A percentile compares a stretch with the other conserved stretches of the same genome.
These are phyloP conservation scores for Antidorcas marsupialis DNA, from an alignment of 2,113 vertebrate species.

Conservation along the genomic window DNA sequence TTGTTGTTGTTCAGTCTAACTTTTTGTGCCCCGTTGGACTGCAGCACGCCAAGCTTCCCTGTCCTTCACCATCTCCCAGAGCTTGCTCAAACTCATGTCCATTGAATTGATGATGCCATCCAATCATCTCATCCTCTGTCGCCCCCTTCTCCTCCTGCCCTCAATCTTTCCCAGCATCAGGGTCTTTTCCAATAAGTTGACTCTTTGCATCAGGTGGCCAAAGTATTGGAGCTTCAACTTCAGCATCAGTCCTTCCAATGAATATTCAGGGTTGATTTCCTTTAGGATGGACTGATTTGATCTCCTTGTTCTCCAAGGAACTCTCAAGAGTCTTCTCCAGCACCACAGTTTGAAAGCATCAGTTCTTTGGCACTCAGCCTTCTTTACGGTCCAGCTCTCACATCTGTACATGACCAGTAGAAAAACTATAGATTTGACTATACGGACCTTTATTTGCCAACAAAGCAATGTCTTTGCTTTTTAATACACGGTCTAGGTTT, in stretches of 20 bases:
- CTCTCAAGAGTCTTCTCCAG: neutral
- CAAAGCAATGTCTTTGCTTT: neutral
- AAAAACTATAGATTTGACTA: neutral
- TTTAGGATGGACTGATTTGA: neutral
- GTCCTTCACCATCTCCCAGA: neutral
- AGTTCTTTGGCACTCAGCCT: neutral
- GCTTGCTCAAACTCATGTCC: neutral
- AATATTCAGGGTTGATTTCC: neutral
- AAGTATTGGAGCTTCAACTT: neutral
- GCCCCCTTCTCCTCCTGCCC: neutral
- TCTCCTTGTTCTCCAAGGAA: neutral
- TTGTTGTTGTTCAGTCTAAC: neutral
- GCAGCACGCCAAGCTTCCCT: neutral
- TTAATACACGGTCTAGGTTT: neutral
- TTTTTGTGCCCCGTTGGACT: neutral
- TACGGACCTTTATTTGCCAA: neutral
- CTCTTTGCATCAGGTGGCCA: neutral
- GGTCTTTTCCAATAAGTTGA: neutral
- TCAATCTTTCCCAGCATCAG: neutral
- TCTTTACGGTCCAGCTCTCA: neutral
- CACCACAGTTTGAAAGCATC: neutral
- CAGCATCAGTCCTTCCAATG: neutral
- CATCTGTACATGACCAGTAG: neutral
- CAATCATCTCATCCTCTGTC: neutral
- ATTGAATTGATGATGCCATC: neutral